A percentile compares a stretch with the other conserved stretches of the same genome.
phyloP scores from a whole-genome alignment of 2,113 vertebrate genomes.

The Andinoacara biseriatus region DNA sequence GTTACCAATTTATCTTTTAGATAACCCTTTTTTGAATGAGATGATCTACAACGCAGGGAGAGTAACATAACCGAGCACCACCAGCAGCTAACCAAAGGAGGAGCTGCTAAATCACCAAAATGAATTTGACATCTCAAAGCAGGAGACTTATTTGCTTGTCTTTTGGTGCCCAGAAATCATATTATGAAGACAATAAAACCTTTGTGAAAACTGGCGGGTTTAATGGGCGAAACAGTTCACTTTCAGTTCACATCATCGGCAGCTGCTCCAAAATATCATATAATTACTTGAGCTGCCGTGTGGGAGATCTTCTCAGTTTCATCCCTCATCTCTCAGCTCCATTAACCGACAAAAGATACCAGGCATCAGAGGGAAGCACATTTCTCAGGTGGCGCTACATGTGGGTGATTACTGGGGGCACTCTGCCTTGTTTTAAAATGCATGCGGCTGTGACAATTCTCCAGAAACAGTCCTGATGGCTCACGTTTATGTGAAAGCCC shows the following conservation, averaged over 20 bases:
- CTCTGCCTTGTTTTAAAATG: conserved; percentile 23
- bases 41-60: background rate
- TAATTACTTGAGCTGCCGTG: conserved; percentile 16
- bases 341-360: conserved; percentile 48
- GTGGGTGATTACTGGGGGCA: conserved; percentile 10
- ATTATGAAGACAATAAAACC: background rate
- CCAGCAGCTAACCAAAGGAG: background rate
- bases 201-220: background rate
- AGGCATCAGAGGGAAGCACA: background rate
- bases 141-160: background rate
- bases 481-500: conserved; percentile 30
- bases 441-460: background rate
- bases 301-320: conserved; percentile 41
- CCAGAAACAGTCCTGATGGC: conserved; percentile 17
- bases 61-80: background rate
- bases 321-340: conserved; percentile 26
- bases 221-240: background rate
- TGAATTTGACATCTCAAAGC: background rate
- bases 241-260: background rate
- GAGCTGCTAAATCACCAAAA: background rate
- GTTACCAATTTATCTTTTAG: background rate
- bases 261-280: conserved; percentile 12
- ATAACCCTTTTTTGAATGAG: background rate
- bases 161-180: background rate
- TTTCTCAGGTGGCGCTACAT: conserved; percentile 22